Base-by-base conservation (phyloP, 2,113 vertebrate genomes). In the Paradoxurus hermaphroditus region DNA sequence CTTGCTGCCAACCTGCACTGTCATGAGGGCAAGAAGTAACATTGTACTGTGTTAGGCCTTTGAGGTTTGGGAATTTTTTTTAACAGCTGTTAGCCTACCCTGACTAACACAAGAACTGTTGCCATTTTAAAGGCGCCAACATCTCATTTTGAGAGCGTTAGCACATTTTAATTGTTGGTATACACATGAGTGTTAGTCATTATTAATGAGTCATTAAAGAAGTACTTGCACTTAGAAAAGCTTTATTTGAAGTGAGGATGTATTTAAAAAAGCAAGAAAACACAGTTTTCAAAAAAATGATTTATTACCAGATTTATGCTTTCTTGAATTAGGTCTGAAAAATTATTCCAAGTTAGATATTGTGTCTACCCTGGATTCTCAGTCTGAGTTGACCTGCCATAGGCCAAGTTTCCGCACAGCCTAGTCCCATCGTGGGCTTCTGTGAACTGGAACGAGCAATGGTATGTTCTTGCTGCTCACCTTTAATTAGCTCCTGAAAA, bases 121-220 rank as follows among this genome's bases (percentile, higher is more conserved):
- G 21, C 14, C 73, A 67, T 79, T 86, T 91, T 51, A 91, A 96
- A 86, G 51, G 36, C 2, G 9, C 4, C 46, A 81, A 39, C 29
- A 81, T 85, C 49, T 97, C 51, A 95, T 49, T 97, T 91, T 95
- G 79, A 94, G 84, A 84, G 31, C 34, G 91, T 86, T 83, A 95
- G n/a, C 5, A 84, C 67, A 82, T 85, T 95, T 82, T 49, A 83
- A 63, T 92, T 68, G 31, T 94, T 68, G 34, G 46, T 77, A 85
- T 53, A n/a, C 29, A 63, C 11, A 62, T 72, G 29, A 36, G 78
- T 79, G 29, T 56, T 83, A 49, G 86, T 94, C 59, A 90, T 90
- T 83, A 96, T 93, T 90, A 96, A 89, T 59, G 59, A 87, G 15
- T 75, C 41, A 65, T 65, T 96, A 82, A 83, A 72, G 59, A 95